Conservation (phyloP, 2,113 vertebrate species). For the Epinephelus lanceolatus region DNA sequence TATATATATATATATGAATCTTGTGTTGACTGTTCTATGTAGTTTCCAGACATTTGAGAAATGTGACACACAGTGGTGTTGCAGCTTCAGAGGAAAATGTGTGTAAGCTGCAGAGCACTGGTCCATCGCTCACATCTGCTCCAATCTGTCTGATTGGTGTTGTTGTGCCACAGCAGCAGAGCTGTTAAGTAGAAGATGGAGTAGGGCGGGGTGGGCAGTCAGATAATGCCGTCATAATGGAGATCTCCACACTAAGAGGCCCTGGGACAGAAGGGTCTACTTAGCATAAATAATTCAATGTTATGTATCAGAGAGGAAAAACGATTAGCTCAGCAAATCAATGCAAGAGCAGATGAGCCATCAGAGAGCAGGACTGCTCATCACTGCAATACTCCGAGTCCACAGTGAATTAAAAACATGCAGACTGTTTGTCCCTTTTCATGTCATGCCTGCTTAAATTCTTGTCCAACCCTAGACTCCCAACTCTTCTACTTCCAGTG, state of each 20-base stretch:
- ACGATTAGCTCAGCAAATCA: slow-evolving; percentile 76
- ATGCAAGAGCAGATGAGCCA: slow-evolving; percentile 67
- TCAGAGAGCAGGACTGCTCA: slow-evolving; percentile 32
- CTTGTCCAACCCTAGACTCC: slow-evolving; percentile 17
- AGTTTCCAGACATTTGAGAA: slow-evolving; percentile 35
- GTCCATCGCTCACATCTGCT: slow-evolving; percentile 61
- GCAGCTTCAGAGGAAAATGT: slow-evolving; percentile 33
- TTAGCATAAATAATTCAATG: slow-evolving; percentile 86
- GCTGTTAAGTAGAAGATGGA: slow-evolving; percentile 58
- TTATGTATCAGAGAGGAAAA: slow-evolving; percentile 81
- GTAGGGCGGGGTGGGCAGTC: slow-evolving; percentile 45
- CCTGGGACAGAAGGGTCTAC: slow-evolving; percentile 72
- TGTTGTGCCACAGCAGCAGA: slow-evolving; percentile 57
- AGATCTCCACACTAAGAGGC: slow-evolving; percentile 70
- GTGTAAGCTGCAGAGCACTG: slow-evolving; percentile 16
- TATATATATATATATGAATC: slow-evolving; percentile 6
- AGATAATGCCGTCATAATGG: slow-evolving; percentile 73
- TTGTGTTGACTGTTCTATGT: background rate
- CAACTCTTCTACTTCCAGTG: slow-evolving; percentile 18
- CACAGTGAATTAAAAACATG: slow-evolving; percentile 12
- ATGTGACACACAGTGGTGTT: slow-evolving; percentile 14
- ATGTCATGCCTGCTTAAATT: slow-evolving; percentile 38
- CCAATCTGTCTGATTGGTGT: slow-evolving; percentile 43
- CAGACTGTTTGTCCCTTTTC: slow-evolving; percentile 27
- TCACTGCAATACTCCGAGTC: slow-evolving; percentile 19